phyloP scores from a whole-genome alignment of 2,888 invertebrate species.

The Galeopsomyia nigrocyanea region DNA sequence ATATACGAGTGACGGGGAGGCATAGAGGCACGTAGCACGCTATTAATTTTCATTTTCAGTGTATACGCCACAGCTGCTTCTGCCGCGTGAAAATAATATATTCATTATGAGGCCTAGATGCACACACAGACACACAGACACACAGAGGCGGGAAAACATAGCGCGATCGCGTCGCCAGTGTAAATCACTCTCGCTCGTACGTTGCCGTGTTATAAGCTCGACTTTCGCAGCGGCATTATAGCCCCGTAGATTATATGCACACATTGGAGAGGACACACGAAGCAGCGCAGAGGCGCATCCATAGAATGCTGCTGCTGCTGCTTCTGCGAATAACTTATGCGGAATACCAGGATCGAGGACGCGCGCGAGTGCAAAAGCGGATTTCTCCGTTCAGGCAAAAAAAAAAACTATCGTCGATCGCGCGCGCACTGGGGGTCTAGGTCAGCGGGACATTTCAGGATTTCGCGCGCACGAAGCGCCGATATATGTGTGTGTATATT shows the following conservation, averaged over 20 bases:
- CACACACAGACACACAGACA: background rate
- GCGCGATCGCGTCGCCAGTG: background rate
- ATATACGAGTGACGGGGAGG: background rate
- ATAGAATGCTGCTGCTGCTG: too few relatives aligned
- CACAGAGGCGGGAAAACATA: background rate
- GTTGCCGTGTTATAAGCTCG: slow-evolving; percentile 13
- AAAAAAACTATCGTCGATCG: slow-evolving; percentile 40
- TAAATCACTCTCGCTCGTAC: slow-evolving; percentile 32
- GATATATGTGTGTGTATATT: too few relatives aligned
- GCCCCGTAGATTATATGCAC: background rate
- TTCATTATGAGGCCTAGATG: slow-evolving; percentile 16
- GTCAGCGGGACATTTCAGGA: slow-evolving; percentile 39
- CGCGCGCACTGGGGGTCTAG: slow-evolving; percentile 30
- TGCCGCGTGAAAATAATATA: slow-evolving; percentile 8
- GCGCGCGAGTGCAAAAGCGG: slow-evolving; percentile 8
- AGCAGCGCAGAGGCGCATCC: background rate
- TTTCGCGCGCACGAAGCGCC: slow-evolving; percentile 14
- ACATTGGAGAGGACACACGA: background rate
- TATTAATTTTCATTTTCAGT: slow-evolving; percentile 7
- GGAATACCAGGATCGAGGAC: slow-evolving; percentile 22
- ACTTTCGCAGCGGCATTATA: slow-evolving; percentile 17
- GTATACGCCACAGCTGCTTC: too few relatives aligned
- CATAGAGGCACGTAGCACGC: background rate
- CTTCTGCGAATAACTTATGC: slow-evolving; percentile 9
- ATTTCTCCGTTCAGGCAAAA: slow-evolving; percentile 37